These are phyloP conservation scores for Bubalus kerabau DNA, from an alignment of 2,113 vertebrate species.

Conservation along the genomic window DNA sequence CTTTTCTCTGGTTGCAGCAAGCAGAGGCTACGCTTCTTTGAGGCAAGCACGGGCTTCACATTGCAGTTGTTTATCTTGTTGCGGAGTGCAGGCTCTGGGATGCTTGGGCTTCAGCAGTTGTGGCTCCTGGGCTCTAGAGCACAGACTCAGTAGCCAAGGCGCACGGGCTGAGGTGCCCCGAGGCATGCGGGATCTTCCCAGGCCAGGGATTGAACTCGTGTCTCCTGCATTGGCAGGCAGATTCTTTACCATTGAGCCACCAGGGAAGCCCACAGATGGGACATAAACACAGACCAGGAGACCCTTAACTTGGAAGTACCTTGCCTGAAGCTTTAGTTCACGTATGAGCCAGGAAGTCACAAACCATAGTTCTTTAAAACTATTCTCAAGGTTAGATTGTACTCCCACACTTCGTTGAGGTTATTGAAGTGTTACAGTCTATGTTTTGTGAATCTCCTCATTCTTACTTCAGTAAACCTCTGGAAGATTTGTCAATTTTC, in stretches of 20 bases:
- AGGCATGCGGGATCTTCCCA: not conserved
- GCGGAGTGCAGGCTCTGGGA: not conserved
- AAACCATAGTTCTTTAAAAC: not conserved
- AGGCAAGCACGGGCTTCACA: not conserved
- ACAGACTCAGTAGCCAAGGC: not conserved
- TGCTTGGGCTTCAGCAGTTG: fast-evolving
- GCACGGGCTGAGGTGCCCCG: not conserved
- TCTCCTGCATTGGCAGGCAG: not conserved
- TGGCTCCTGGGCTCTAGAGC: not conserved
- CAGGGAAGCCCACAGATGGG: not conserved
- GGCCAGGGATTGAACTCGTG: not conserved
- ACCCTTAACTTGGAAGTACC: not conserved
- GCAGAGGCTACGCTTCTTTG: not conserved
- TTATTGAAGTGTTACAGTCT: not conserved
- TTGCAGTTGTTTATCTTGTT: not conserved
- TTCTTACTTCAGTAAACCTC: not conserved
- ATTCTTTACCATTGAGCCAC: not conserved
- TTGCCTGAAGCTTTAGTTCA: not conserved
- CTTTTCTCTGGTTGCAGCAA: not conserved
- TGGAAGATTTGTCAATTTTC: slow-evolving; percentile 16
- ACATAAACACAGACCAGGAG: not conserved
- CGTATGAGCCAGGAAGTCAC: not conserved
- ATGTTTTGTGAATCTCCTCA: not conserved
- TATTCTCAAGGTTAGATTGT: not conserved
- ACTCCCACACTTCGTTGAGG: not conserved